A percentile compares a stretch with the other conserved stretches of the same genome.
These are phyloP conservation scores for Nineta flava DNA, from an alignment of 2,888 invertebrate genomes.

Conservation along the genomic window DNA sequence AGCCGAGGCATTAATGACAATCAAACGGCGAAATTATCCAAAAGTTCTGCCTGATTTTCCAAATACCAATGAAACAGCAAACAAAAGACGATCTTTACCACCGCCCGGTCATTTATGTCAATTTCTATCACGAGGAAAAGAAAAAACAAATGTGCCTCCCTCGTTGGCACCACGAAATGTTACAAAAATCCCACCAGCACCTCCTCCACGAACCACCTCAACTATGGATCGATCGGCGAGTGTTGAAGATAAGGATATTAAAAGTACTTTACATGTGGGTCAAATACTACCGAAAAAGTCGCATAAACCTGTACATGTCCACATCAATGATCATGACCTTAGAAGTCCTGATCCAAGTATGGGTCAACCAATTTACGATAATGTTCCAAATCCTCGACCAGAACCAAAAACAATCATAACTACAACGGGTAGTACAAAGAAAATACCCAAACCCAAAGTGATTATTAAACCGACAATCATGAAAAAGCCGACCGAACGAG, in stretches of 20 bases:
- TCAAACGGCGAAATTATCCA: constrained; percentile 65
- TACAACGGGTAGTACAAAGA: constrained; percentile 28
- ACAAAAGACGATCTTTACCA: constrained; percentile 48
- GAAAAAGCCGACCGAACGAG: constrained; percentile 19
- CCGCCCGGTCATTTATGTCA: constrained; percentile 25
- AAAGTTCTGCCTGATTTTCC: constrained; percentile 73
- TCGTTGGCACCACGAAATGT: neutral
- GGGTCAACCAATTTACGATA: constrained; percentile 21
- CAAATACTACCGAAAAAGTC: constrained; percentile 32
- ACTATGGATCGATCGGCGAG: constrained; percentile 41
- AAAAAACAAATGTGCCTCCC: neutral
- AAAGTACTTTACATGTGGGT: constrained; percentile 37
- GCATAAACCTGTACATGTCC: constrained; percentile 11
- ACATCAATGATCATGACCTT: constrained; percentile 7
- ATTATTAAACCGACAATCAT: constrained; percentile 40
- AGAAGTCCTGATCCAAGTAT: constrained; percentile 1
- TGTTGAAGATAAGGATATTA: constrained; percentile 30
- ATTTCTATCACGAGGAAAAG: neutral
- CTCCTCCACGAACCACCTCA: constrained; percentile 57
- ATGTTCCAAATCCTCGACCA: constrained; percentile 17
- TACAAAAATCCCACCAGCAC: constrained; percentile 43
- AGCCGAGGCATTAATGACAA: constrained; percentile 54
- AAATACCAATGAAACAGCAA: constrained; percentile 17
- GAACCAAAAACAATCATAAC: constrained; percentile 35
- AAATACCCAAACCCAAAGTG: constrained; percentile 37